phyloP scores from a whole-genome alignment of 1,140 invertebrate species.

The Zaprionus inermis region DNA sequence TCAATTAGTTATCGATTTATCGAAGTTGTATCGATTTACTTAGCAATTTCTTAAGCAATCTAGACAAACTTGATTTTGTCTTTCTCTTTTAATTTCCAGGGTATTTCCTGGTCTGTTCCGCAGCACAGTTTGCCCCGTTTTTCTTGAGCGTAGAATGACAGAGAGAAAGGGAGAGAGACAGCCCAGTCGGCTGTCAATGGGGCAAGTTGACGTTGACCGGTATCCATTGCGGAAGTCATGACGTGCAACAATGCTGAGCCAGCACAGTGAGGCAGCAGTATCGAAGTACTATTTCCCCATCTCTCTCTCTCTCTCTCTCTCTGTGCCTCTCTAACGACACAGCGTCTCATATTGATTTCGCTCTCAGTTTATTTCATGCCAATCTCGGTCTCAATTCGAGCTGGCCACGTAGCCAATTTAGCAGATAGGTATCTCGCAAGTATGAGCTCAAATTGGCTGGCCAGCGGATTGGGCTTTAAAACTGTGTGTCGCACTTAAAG shows the following conservation, averaged over 20 bases:
- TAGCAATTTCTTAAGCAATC: no score
- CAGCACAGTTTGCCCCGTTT: slow-evolving; percentile 16
- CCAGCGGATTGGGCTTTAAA: slow-evolving; percentile 29
- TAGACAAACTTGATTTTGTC: not conserved
- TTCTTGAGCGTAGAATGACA: slow-evolving; percentile 5
- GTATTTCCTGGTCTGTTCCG: not conserved
- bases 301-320: not conserved
- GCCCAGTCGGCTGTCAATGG: slow-evolving; percentile 17
- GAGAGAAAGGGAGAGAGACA: slow-evolving; percentile 10
- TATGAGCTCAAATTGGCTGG: slow-evolving; percentile 30
- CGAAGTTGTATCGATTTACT: no score
- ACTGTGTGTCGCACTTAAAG: slow-evolving; percentile 40
- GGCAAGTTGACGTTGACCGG: slow-evolving; percentile 42
- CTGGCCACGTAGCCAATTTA: slow-evolving; percentile 68
- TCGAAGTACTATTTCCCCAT: slow-evolving; percentile 13
- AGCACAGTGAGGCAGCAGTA: slow-evolving; percentile 46
- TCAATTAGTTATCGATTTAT: no score
- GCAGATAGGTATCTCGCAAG: slow-evolving; percentile 39
- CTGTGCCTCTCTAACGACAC: not conserved
- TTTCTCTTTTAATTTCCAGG: not conserved
- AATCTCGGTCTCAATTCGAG: slow-evolving; percentile 66
- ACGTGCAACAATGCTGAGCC: slow-evolving; percentile 67
- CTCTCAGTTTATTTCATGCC: slow-evolving; percentile 61
- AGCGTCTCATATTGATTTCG: slow-evolving; percentile 42
- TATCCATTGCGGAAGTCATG: slow-evolving; percentile 62